phyloP scores from a whole-genome alignment of 2,888 invertebrate genomes.

The Drosophila mulleri region DNA sequence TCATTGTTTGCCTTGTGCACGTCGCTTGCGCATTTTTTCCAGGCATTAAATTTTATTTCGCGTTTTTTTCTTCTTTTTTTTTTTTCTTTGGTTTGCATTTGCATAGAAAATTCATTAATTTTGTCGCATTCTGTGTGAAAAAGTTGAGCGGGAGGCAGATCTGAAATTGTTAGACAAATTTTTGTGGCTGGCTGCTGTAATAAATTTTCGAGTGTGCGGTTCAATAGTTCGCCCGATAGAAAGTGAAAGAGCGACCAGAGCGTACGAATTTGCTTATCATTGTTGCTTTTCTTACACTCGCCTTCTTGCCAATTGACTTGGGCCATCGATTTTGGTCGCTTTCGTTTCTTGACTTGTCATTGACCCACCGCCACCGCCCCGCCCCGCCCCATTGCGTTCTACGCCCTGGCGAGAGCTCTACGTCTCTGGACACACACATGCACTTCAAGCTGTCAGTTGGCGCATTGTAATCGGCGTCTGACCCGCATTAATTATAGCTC shows the following conservation, averaged over 20 bases:
- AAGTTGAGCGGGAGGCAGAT: neutral
- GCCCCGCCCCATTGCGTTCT: neutral
- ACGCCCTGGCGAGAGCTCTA: neutral
- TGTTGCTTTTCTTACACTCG: slow-evolving; percentile 47
- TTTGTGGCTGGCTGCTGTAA: slow-evolving; percentile 69
- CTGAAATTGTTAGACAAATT: slow-evolving; percentile 70
- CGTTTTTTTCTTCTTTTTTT: slow-evolving; percentile 40
- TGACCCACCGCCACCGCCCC: slow-evolving; percentile 42
- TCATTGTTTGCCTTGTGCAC: slow-evolving; percentile 45
- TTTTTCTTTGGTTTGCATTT: slow-evolving; percentile 52
- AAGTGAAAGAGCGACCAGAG: slow-evolving; percentile 49
- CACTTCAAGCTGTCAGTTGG: slow-evolving; percentile 78
- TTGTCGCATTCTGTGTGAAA: slow-evolving; percentile 46
- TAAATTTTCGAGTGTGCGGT: slow-evolving; percentile 62
- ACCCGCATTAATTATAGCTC: slow-evolving; percentile 81
- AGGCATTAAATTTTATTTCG: slow-evolving; percentile 80
- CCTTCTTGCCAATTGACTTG: slow-evolving; percentile 60
- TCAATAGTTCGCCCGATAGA: slow-evolving; percentile 59
- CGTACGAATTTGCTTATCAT: slow-evolving; percentile 71
- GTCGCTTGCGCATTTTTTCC: slow-evolving; percentile 73
- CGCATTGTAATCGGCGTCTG: slow-evolving; percentile 81
- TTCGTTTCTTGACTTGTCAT: slow-evolving; percentile 73
- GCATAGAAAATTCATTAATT: slow-evolving; percentile 81
- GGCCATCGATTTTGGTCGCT: slow-evolving; percentile 49
- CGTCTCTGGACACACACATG: slow-evolving; percentile 41